Base-by-base conservation (phyloP, 2,113 vertebrate species). In the Elanoides forficatus region DNA sequence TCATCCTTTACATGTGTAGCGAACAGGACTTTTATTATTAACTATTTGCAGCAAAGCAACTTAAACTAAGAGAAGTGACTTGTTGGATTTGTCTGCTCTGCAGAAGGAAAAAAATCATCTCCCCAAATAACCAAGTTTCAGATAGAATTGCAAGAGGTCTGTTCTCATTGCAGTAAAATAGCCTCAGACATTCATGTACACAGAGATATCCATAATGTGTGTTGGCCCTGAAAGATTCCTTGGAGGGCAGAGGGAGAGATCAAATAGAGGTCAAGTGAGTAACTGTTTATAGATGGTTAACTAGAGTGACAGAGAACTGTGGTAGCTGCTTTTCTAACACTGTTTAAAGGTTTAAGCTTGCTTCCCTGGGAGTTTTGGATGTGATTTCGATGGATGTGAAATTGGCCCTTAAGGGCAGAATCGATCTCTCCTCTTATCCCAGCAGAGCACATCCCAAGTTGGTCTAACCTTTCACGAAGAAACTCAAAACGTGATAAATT, bases 271-370 rank as follows among this genome's bases (percentile, higher is more conserved):
- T 96, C 95, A 97, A 96, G 93, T 88, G 94, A 94, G 81, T 96
- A 96, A 95, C 96, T 93, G 86, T 96, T 97, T 95, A 95, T 96
- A 93, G 97, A 95, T 81, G 74, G 94, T 86, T 96, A 95, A 95
- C 93, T 94, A 85, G 66, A 96, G 81, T 58, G 94, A 96, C 94
- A 93, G 91, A 90, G 89, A 59, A 93, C 63, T 36, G 67, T 94
- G 79, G 95, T 96, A 96, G 95, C 91, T 82, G 89, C 81, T 92
- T 97, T 94, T 91, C 63, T 94, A 95, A 48, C 70, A 38, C 62
- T 26, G 4, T 88, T 96, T 90, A 59, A 88, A 97, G 56, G 74
- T 87, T 93, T 93, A 76, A 88, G 26, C 55, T 92, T 73, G 74
- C 84, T 96, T 96, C 81, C 34, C 84, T 90, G 87, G 74, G 93